These are phyloP conservation scores for Nebria ingens DNA, from an alignment of 1,140 invertebrate genomes.

Conservation along the genomic window DNA sequence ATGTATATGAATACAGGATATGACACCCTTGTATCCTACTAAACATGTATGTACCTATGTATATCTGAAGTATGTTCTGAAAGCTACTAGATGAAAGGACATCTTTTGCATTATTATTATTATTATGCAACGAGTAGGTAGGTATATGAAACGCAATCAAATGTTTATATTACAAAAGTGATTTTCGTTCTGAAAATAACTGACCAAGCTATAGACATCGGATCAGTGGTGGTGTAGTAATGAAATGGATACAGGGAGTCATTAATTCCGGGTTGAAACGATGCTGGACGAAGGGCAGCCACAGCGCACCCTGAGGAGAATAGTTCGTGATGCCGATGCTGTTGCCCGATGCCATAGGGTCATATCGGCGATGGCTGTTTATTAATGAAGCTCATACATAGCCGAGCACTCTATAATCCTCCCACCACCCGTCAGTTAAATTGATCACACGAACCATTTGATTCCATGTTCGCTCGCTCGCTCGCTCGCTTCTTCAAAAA, in stretches of 20 bases:
- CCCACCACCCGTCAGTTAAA: slow-evolving; percentile 6
- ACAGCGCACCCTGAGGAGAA: background rate
- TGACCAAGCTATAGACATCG: background rate
- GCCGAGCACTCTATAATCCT: slow-evolving; percentile 5
- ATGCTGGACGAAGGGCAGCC: background rate
- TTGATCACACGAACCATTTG: slow-evolving; percentile 11
- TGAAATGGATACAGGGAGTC: slow-evolving; percentile 2
- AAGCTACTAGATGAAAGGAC: background rate
- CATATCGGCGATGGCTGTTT: slow-evolving; percentile 8
- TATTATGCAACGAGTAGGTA: too few relatives aligned
- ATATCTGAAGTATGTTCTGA: background rate
- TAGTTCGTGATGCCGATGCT: background rate
- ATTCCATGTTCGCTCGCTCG: background rate
- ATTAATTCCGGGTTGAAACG: background rate
- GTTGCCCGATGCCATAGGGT: too few relatives aligned
- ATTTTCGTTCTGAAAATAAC: too few relatives aligned
- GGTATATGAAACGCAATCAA: background rate
- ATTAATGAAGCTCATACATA: slow-evolving; percentile 12
- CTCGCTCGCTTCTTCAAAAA: too few relatives aligned
- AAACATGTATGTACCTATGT: background rate
- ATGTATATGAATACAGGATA: background rate
- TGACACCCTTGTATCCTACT: background rate
- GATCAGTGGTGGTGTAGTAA: background rate
- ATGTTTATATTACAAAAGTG: too few relatives aligned
- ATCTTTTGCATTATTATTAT: background rate